Conservation (phyloP, 2,888 invertebrate species). For the Acrobasis repandana region DNA sequence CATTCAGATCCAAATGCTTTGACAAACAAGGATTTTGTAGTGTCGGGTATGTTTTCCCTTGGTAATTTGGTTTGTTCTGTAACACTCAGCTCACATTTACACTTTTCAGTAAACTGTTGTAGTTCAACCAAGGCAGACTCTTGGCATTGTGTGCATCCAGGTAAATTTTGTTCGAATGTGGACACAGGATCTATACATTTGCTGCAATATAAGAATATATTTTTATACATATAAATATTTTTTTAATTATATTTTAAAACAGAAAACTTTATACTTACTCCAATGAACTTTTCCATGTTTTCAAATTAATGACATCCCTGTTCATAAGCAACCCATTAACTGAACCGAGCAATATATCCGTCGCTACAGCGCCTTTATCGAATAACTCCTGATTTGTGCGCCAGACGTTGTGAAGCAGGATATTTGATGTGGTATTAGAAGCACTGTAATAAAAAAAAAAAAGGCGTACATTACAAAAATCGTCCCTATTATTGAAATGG, state of each 20-base stretch:
- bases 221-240: no score
- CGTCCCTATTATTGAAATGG: no score
- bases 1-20: constrained; percentile 42
- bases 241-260: no score
- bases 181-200: constrained; percentile 50
- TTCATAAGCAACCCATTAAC: constrained; percentile 44
- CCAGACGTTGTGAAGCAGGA: constrained; percentile 53
- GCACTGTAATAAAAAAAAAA: constrained; percentile 43
- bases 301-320: constrained; percentile 41
- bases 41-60: constrained; percentile 29
- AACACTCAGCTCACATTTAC: constrained; percentile 51
- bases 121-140: constrained; percentile 32
- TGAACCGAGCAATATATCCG: constrained; percentile 43
- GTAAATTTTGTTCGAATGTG: constrained; percentile 48
- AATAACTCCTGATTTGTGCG: constrained; percentile 43
- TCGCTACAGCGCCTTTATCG: constrained; percentile 33
- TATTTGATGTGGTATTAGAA: constrained; percentile 55
- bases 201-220: constrained; percentile 40
- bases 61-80: constrained; percentile 27
- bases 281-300: constrained; percentile 56
- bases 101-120: constrained; percentile 44
- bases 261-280: constrained; percentile 41
- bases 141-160: constrained; percentile 49
- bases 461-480: neutral
- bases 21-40: constrained; percentile 34